A percentile compares a stretch with the other conserved stretches of the same genome.
These are phyloP conservation scores for Nezara viridula DNA, from an alignment of 2,888 invertebrate species.

Conservation along the genomic window DNA sequence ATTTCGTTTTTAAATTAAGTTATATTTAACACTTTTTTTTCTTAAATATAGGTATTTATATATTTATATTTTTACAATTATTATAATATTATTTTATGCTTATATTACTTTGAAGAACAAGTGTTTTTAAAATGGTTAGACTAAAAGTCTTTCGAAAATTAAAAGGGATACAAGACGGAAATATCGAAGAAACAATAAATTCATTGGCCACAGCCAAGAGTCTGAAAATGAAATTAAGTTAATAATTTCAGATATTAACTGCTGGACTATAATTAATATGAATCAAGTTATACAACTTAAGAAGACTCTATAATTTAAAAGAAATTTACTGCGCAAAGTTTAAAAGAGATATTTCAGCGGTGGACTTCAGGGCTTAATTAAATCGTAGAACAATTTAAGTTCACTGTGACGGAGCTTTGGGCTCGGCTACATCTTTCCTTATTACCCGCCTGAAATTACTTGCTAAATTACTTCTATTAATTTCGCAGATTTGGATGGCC, in stretches of 20 bases:
- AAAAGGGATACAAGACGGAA: neutral
- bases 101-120: too few relatives aligned
- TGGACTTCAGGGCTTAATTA: slow-evolving; percentile 12
- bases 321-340: neutral
- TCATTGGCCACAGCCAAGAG: neutral
- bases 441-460: slow-evolving; percentile 3
- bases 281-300: neutral
- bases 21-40: too few relatives aligned
- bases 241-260: neutral
- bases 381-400: slow-evolving; percentile 26
- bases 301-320: neutral
- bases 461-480: neutral
- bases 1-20: too few relatives aligned
- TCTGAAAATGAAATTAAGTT: neutral
- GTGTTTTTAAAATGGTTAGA: too few relatives aligned
- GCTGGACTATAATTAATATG: neutral
- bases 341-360: slow-evolving; percentile 31
- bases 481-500: neutral
- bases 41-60: too few relatives aligned
- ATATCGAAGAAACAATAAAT: neutral
- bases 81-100: too few relatives aligned
- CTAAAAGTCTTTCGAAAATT: too few relatives aligned
- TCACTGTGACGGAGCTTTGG: neutral
- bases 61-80: too few relatives aligned
- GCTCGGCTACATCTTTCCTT: neutral